A percentile compares a stretch with the other conserved stretches of the same genome.
Evolutionary conservation across 92 coral and sea anemone genomes (phyloP).

Genomic region (Pocillopora meandrina): DNA sequence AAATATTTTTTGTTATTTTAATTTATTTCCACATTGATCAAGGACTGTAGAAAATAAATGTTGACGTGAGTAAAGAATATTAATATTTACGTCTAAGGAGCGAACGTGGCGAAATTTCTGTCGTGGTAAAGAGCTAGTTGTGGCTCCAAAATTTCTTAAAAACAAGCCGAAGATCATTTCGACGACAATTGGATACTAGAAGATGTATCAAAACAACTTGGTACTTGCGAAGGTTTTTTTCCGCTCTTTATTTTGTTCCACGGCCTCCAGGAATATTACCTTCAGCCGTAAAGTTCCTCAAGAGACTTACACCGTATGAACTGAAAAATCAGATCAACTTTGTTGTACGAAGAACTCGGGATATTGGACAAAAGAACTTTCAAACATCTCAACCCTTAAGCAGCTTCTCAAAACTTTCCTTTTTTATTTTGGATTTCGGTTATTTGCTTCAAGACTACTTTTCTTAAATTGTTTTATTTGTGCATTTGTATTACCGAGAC

Average conservation of each 20-base stretch:
- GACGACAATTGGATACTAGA: background rate
- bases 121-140: background rate
- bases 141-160: background rate
- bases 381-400: too few species aligned
- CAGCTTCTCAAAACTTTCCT: too few species aligned
- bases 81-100: background rate
- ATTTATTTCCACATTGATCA: background rate
- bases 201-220: slow-evolving; percentile 35
- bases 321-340: too few species aligned
- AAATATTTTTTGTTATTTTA: background rate
- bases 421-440: too few species aligned
- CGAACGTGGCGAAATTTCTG: background rate
- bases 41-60: background rate
- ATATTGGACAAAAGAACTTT: too few species aligned
- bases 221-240: slow-evolving; percentile 16
- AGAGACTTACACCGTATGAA: too few species aligned
- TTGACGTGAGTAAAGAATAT: background rate
- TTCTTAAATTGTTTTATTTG: too few species aligned
- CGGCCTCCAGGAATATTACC: background rate
- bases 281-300: too few species aligned
- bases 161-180: background rate
- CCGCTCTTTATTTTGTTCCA: background rate
- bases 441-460: too few species aligned
- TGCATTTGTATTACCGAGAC: too few species aligned
- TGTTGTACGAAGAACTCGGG: too few species aligned